Evolutionary conservation across 2,888 invertebrate genomes (phyloP), one percentile per base, ranked within the genome.

Genomic region (Agrotis clavis): DNA sequence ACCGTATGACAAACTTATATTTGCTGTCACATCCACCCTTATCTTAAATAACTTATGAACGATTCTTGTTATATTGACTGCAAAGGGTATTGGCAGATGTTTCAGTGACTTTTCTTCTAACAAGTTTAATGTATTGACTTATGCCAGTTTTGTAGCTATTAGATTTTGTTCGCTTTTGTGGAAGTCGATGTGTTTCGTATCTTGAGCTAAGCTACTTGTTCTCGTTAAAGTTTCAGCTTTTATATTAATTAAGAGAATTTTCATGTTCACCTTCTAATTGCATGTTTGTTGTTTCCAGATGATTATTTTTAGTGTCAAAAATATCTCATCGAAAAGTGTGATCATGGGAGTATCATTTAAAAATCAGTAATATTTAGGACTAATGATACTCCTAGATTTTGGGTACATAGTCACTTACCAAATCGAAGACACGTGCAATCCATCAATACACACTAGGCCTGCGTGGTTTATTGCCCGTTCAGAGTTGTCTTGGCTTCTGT

Each of bases 1-100:
- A 90, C 83, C 77, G 85, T 87, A 88, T 90, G 85, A 87, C 89
- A 88, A 90, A 89, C 71, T 85, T 88, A 76, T 67, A 82, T 89
- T 79, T 87, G 69, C 86, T 66, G 80, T 71, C 76, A 67, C 47
- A 77, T 78, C 53, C 76, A 74, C 67, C 84, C 82, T 81, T 77
- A 79, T 83, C 71, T 57, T 35, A 41, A 74, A 78, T 74, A 74
- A 35, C 74, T 72, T 79, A 50, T 64, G 51, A 76, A 63, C 67
- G 65, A 67, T 73, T 75, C 62, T 53, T 47, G 59, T 71, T 79
- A 63, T 62, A 65, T 67, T 19, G 50, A 54, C 70, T 48, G 84
- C 77, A 79, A 66, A 79, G 51, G 57, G 56, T 54, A 63, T 83
- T 86, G 83, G 81, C 65, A 66, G 59, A 81, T 80, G 69, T 86